Evolutionary conservation across 2,888 invertebrate species (phyloP), one percentile per base, ranked within the genome.

Genomic region (Neoaliturus tenellus): DNA sequence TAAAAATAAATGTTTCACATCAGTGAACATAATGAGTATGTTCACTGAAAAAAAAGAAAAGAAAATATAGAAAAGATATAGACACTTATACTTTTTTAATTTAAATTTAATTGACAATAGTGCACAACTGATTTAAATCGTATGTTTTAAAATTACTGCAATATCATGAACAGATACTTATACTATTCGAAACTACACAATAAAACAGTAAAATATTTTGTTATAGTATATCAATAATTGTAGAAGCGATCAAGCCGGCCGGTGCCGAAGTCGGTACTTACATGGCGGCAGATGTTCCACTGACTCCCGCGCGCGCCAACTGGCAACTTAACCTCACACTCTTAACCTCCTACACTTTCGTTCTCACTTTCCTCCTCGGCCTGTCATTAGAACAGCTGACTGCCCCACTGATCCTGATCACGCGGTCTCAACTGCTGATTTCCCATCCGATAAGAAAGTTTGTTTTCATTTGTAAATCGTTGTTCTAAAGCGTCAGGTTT

Each of bases 351-450:
- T 62, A 28, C 62, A 31, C 31, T 62, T 31, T 62, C 62, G 17
- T 41, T 44, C 75, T 44, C 75, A 75, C 75, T 75, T 75, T 75
- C 75, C 41, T 75, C 48, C 39, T 71, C 31, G 28, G 41, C 10
- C 75, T 75, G 75, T 75, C 48, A 75, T 75, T 75, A 75, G 14
- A 75, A 23, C 75, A 75, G 75, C 75, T 75, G 75, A 39, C 48
- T 75, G 75, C 44, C 75, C 75, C 31, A 75, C 75, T 75, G 75
- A 44, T 44, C 75, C 39, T 75, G 75, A 75, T 75, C 75, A 62
- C 39, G 35, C 20, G 71, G 35, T 20, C 3, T 31, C 10, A 39
- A 62, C 62, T 28, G 62, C 62, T 62, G 62, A 62, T 62, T 58
- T 62, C 62, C 14, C 62, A 28, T 31, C 14, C 6, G 62, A 62